These are phyloP conservation scores for Ochropacha duplaris DNA, from an alignment of 2,888 invertebrate species.

Conservation along the genomic window DNA sequence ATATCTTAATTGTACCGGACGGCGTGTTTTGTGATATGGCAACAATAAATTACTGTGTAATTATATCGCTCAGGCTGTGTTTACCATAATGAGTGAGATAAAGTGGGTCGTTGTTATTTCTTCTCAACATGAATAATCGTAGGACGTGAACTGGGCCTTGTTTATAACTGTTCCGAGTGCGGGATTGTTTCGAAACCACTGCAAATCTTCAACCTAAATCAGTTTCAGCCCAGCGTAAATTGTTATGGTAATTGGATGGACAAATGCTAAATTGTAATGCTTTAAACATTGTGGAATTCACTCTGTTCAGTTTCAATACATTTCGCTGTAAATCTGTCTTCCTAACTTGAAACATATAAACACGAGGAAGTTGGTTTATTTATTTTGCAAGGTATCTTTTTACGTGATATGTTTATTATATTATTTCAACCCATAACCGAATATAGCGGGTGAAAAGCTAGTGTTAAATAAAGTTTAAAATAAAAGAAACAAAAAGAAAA, in stretches of 20 bases:
- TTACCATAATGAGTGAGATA: constrained; percentile 76
- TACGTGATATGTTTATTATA: too few species aligned
- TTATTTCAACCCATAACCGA: too few species aligned
- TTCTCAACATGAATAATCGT: constrained; percentile 23
- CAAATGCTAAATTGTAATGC: constrained; percentile 6
- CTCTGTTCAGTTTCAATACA: not conserved
- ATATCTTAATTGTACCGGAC: constrained; percentile 72
- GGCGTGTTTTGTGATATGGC: constrained; percentile 73
- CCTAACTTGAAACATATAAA: not conserved
- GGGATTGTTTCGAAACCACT: constrained; percentile 14
- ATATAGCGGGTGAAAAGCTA: too few species aligned
- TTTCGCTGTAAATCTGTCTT: not conserved
- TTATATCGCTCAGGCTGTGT: constrained; percentile 70
- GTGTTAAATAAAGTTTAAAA: too few species aligned
- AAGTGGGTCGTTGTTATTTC: constrained; percentile 39
- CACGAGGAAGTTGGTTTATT: too few species aligned
- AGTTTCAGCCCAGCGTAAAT: constrained; percentile 1
- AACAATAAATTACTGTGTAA: constrained; percentile 68
- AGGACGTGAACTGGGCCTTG: constrained; percentile 8
- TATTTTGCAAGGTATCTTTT: not conserved
- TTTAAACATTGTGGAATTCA: not conserved
- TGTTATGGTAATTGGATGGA: constrained; percentile 5
- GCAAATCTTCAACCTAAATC: constrained; percentile 2
- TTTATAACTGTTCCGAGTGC: constrained; percentile 8
- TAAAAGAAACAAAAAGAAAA: too few species aligned